These are phyloP conservation scores for Stegodyphus mimosarum DNA, from an alignment of 1,140 invertebrate genomes.

Conservation along the genomic window DNA sequence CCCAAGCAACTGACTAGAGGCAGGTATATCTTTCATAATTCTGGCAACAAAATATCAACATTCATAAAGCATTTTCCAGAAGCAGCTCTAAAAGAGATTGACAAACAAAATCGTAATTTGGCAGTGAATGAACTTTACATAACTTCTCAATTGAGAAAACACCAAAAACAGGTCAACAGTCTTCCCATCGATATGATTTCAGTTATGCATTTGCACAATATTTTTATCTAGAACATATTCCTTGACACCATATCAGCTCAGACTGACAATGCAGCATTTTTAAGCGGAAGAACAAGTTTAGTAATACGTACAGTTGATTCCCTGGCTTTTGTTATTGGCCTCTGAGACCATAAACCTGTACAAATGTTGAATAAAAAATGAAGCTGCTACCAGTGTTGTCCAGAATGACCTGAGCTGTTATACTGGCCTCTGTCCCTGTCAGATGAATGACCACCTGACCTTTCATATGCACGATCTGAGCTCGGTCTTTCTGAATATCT, in stretches of 20 bases:
- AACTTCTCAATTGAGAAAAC: conserved; percentile 25
- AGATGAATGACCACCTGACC: conserved; percentile 16
- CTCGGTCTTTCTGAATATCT: conserved; percentile 33
- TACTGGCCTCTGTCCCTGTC: conserved; percentile 45
- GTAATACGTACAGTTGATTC: conserved; percentile 51
- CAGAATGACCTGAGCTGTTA: conserved; percentile 42
- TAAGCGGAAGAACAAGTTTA: conserved; percentile 50
- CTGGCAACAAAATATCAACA: conserved; percentile 37
- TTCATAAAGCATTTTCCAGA: conserved; percentile 27
- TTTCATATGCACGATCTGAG: conserved; percentile 25
- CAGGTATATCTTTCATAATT: conserved; percentile 24
- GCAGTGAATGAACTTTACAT: conserved; percentile 47
- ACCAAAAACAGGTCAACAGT: conserved; percentile 13
- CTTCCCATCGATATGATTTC: conserved; percentile 42
- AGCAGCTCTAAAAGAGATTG: conserved; percentile 28
- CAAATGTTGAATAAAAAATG: neutral
- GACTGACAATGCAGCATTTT: conserved; percentile 21
- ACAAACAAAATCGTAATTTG: conserved; percentile 44
- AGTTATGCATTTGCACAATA: neutral
- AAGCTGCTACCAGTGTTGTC: conserved; percentile 44
- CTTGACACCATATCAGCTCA: conserved; percentile 1
- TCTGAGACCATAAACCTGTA: neutral
- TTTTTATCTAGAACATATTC: neutral
- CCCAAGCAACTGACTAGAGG: conserved; percentile 46
- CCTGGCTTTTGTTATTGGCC: conserved; percentile 3